Evolutionary conservation across 2,888 invertebrate species (phyloP).

Genomic region (Pristionchus mayeri): DNA sequence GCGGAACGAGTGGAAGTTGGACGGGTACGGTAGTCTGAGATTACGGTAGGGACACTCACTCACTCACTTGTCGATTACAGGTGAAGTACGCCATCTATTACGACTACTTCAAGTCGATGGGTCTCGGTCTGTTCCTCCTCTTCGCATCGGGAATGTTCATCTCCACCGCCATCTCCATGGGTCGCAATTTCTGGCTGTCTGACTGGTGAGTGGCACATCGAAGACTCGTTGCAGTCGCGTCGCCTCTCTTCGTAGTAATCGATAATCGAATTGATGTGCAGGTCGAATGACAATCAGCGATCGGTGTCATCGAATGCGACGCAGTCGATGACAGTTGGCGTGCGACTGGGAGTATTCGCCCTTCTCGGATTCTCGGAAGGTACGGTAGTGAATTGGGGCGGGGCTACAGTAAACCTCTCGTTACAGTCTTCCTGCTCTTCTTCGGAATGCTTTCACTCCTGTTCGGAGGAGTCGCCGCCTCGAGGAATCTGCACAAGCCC

Average conservation of each 20-base stretch:
- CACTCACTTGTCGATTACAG: conserved; percentile 51
- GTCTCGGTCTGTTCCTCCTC: conserved; percentile 61
- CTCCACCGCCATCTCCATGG: conserved; percentile 71
- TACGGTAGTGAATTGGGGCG: conserved; percentile 42
- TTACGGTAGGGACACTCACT: not conserved
- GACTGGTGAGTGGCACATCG: conserved; percentile 65
- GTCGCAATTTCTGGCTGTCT: conserved; percentile 74
- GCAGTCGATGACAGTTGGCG: conserved; percentile 56
- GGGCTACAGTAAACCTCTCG: not conserved
- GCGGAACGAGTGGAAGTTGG: conserved; percentile 74
- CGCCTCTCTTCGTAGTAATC: not conserved
- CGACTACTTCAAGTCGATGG: conserved; percentile 74
- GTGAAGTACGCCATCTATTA: conserved; percentile 71
- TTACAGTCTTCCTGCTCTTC: conserved; percentile 70
- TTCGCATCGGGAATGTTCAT: conserved; percentile 71
- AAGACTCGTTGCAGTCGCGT: conserved; percentile 33
- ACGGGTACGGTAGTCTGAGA: conserved; percentile 57
- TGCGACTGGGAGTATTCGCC: conserved; percentile 73
- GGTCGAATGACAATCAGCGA: conserved; percentile 72
- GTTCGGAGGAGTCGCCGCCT: conserved; percentile 73
- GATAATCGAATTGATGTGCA: conserved; percentile 19
- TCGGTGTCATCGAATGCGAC: conserved; percentile 53
- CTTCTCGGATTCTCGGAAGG: conserved; percentile 73
- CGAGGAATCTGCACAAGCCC: conserved; percentile 73
- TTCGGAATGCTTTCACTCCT: conserved; percentile 73